phyloP scores from a whole-genome alignment of 2,113 vertebrate genomes.

The Hippolais icterina region DNA sequence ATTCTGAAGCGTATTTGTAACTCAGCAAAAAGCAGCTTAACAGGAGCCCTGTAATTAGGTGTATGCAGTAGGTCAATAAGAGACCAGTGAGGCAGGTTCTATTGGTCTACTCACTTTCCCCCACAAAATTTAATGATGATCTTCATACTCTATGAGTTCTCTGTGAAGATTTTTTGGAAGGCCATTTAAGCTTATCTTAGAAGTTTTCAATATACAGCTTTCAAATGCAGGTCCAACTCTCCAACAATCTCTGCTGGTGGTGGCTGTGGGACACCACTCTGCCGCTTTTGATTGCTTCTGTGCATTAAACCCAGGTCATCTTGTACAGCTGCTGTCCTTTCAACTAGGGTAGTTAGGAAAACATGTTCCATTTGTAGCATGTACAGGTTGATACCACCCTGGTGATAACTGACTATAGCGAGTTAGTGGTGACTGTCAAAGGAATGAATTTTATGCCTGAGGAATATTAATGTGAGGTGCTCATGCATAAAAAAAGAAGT shows the following conservation, averaged over 20 bases:
- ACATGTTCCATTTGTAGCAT: background rate
- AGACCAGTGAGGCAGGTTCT: background rate
- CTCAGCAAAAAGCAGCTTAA: background rate
- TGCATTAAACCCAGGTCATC: background rate
- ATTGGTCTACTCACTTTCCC: background rate
- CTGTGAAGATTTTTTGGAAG: background rate
- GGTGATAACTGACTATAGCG: background rate
- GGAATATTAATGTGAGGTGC: constrained; percentile 49
- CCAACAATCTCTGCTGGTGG: background rate
- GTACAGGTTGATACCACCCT: background rate
- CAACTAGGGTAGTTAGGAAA: constrained; percentile 23
- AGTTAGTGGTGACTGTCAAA: constrained; percentile 43
- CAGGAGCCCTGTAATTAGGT: background rate
- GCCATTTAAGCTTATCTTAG: background rate
- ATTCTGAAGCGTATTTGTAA: background rate
- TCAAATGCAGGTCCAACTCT: background rate
- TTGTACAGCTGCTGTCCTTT: background rate
- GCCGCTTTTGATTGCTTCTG: background rate
- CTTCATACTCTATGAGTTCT: background rate
- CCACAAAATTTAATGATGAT: background rate
- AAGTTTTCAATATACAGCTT: background rate
- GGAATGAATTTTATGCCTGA: constrained; percentile 41
- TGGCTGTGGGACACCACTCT: background rate
- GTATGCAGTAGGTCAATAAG: background rate
- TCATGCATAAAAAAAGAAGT: constrained; percentile 54